A percentile compares a stretch with the other conserved stretches of the same genome.
phyloP scores from a whole-genome alignment of 2,888 invertebrate genomes.

The Fabriciana adippe region DNA sequence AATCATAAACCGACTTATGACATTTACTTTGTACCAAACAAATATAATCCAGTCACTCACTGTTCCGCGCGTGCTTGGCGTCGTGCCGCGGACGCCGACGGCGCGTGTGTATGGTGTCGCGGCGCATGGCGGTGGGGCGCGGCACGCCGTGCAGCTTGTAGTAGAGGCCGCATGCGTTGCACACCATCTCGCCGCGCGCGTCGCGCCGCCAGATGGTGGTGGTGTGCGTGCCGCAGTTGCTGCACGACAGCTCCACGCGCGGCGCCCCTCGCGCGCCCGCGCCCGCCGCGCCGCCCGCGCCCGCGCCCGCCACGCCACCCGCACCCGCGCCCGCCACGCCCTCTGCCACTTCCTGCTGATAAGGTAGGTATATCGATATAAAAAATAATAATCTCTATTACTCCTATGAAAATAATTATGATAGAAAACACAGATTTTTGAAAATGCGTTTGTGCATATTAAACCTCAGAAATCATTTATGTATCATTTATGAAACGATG shows the following conservation, averaged over 20 bases:
- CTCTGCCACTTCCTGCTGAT: constrained; percentile 27
- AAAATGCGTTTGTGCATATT: too few species aligned
- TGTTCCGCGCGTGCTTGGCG: constrained; percentile 77
- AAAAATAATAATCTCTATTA: too few species aligned
- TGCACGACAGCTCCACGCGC: constrained; percentile 93
- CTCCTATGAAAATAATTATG: too few species aligned
- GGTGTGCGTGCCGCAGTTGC: constrained; percentile 98
- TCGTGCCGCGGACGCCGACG: constrained; percentile 92
- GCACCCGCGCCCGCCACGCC: constrained; percentile 41
- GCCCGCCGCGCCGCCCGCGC: constrained; percentile 36
- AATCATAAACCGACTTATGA: too few species aligned
- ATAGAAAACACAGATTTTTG: too few species aligned
- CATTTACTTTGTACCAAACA: too few species aligned
- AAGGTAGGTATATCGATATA: background rate
- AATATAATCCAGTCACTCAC: constrained; percentile 55
- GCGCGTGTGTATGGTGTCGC: constrained; percentile 97
- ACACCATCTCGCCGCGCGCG: constrained; percentile 98
- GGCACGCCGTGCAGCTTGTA: constrained; percentile 97
- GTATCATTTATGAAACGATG: too few species aligned
- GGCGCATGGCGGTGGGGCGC: constrained; percentile 96
- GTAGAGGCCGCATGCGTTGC: constrained; percentile 99
- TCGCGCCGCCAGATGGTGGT: constrained; percentile 99
- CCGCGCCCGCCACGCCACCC: constrained; percentile 38
- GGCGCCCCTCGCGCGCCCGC: constrained; percentile 50
- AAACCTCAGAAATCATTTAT: too few species aligned